Conservation (phyloP, 2,797 vertebrate species). For the Channallabes apus region DNA sequence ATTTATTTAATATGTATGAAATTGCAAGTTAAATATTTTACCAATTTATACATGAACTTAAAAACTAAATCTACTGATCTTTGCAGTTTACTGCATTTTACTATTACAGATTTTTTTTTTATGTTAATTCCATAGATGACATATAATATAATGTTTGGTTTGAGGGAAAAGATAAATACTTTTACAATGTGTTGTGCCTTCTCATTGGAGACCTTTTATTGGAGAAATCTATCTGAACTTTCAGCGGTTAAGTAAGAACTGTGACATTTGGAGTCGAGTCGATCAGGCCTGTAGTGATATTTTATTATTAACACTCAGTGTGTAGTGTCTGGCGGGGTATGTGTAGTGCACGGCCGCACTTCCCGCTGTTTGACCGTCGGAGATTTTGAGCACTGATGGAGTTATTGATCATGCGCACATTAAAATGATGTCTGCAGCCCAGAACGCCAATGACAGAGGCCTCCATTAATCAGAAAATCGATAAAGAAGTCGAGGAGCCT, state of each 20-base stretch:
- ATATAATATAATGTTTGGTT: too few species aligned
- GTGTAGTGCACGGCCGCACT: constrained; percentile 48
- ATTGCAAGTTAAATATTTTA: too few species aligned
- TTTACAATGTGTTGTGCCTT: not conserved
- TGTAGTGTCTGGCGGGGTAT: constrained; percentile 29
- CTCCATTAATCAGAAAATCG: constrained; percentile 92
- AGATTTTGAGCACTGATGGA: constrained; percentile 81
- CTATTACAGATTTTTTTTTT: too few species aligned
- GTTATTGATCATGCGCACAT: constrained; percentile 88
- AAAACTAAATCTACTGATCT: too few species aligned
- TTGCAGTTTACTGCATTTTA: too few species aligned
- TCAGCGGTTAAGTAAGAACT: not conserved
- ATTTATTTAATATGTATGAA: too few species aligned
- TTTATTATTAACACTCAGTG: constrained; percentile 26
- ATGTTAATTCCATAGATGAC: too few species aligned
- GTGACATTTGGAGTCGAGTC: constrained; percentile 22
- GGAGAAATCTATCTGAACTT: not conserved
- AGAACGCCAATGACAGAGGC: constrained; percentile 80
- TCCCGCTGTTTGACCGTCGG: constrained; percentile 74
- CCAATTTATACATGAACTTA: too few species aligned
- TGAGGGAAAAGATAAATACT: not conserved
- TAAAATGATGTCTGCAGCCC: constrained; percentile 87
- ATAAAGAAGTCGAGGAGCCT: constrained; percentile 78
- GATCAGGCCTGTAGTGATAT: constrained; percentile 21
- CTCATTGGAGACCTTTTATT: not conserved